Evolutionary conservation across 2,113 vertebrate genomes (phyloP).

Genomic region (Meles meles): DNA sequence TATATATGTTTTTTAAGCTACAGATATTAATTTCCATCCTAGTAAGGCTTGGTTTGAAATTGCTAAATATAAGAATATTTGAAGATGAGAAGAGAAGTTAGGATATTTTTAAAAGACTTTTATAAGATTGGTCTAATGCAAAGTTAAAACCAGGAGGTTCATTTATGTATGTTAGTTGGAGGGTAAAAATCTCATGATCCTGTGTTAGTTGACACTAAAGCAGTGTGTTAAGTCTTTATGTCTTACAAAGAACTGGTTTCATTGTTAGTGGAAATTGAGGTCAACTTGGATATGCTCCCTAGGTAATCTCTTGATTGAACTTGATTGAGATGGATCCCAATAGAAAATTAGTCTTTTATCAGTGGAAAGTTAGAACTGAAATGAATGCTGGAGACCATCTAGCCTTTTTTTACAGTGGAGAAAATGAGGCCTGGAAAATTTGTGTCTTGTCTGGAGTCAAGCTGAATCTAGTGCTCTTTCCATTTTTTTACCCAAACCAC

Average conservation of each 20-base stretch:
- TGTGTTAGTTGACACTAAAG: neutral
- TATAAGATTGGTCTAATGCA: slow-evolving; percentile 1
- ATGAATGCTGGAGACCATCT: neutral
- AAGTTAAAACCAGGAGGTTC: neutral
- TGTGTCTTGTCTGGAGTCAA: neutral
- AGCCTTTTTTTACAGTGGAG: neutral
- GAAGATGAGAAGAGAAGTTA: slow-evolving; percentile 14
- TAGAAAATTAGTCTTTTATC: slow-evolving; percentile 36
- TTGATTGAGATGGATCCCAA: neutral
- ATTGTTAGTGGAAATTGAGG: neutral
- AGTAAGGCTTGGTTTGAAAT: slow-evolving; percentile 36
- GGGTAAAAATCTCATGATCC: neutral
- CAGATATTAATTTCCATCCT: neutral
- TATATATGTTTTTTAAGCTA: neutral
- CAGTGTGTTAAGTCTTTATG: neutral
- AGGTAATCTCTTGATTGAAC: slow-evolving; percentile 12
- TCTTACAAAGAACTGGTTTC: neutral
- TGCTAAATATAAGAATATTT: slow-evolving; percentile 42
- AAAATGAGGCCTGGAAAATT: neutral
- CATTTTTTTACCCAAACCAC: neutral
- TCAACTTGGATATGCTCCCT: neutral
- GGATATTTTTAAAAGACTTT: neutral
- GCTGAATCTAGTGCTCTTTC: neutral
- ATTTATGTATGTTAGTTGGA: slow-evolving; percentile 14
- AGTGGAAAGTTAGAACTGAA: slow-evolving; percentile 31